These are phyloP conservation scores for Ianthella basta DNA, from an alignment of 37 sponge, comb jelly and placozoan species.

Conservation along the genomic window DNA sequence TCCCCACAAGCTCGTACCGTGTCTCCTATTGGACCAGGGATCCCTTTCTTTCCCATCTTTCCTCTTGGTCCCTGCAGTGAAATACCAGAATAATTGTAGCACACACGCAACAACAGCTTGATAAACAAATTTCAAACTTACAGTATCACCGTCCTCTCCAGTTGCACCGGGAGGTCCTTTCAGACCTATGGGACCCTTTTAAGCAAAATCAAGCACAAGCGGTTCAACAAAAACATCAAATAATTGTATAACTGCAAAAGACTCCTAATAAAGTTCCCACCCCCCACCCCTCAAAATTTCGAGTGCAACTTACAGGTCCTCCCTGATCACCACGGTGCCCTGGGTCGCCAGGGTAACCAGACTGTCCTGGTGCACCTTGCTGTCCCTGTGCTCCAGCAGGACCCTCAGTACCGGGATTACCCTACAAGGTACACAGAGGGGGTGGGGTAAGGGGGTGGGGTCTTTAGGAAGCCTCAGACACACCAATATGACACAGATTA, in stretches of 20 bases:
- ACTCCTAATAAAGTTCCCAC: too few species aligned
- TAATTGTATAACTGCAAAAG: background rate
- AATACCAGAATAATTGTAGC: background rate
- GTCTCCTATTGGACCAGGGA: conserved; percentile 56
- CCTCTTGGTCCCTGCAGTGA: conserved; percentile 43
- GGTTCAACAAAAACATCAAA: background rate
- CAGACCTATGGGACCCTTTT: background rate
- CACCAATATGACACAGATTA: background rate
- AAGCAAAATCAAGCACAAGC: background rate
- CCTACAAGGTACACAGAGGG: background rate
- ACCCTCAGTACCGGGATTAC: conserved; percentile 18
- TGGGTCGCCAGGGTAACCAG: conserved; percentile 1
- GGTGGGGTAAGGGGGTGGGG: background rate
- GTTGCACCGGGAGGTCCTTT: conserved; percentile 33
- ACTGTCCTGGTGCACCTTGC: conserved; percentile 1
- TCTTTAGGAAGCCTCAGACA: background rate
- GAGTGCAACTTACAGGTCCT: conserved; percentile 30
- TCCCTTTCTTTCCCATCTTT: conserved; percentile 46
- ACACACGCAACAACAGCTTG: too few species aligned
- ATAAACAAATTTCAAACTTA: background rate
- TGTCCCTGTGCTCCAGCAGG: conserved; percentile 13
- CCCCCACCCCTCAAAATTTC: too few species aligned
- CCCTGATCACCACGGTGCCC: conserved; percentile 11
- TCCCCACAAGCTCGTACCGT: conserved; percentile 33
- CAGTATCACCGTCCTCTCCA: background rate